Percentiles rank a stretch among this genome's conserved stretches.
Evolutionary conservation across 2,113 vertebrate genomes (phyloP).

Genomic region (Microtus ochrogaster): DNA sequence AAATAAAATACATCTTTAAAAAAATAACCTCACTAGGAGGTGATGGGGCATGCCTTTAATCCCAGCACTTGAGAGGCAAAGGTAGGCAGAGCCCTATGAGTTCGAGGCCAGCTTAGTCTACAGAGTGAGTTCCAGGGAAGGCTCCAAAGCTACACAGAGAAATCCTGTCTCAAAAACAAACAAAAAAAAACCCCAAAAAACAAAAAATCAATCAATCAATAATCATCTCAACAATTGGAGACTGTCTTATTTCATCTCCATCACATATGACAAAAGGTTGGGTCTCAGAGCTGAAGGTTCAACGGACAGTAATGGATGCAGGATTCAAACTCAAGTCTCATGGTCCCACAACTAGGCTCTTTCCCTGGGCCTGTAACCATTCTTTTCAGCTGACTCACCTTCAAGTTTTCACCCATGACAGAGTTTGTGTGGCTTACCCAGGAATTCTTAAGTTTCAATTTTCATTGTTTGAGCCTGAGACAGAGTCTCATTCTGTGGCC

Average conservation of each 20-base stretch:
- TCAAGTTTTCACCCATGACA: not conserved
- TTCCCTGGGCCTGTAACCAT: not conserved
- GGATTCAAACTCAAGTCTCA: conserved; percentile 6
- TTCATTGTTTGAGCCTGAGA: not conserved
- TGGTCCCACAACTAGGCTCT: not conserved
- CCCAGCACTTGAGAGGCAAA: no score
- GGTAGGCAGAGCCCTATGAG: no score
- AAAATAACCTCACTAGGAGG: not conserved
- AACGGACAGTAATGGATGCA: not conserved
- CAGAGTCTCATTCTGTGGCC: not conserved
- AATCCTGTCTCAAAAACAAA: no score
- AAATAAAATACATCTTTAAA: not conserved
- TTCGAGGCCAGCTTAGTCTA: no score
- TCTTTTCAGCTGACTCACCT: not conserved
- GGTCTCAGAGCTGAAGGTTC: not conserved
- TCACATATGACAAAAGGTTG: not conserved
- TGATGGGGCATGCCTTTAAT: no score
- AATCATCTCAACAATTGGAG: not conserved
- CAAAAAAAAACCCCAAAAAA: no score
- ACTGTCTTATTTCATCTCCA: not conserved
- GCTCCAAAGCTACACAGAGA: no score
- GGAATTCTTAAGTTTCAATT: conserved; percentile 1
- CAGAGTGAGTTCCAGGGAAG: no score
- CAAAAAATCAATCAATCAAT: no score
- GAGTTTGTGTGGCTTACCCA: not conserved